Evolutionary conservation across 2,888 invertebrate genomes (phyloP).

Genomic region (Sussaba pulchella): DNA sequence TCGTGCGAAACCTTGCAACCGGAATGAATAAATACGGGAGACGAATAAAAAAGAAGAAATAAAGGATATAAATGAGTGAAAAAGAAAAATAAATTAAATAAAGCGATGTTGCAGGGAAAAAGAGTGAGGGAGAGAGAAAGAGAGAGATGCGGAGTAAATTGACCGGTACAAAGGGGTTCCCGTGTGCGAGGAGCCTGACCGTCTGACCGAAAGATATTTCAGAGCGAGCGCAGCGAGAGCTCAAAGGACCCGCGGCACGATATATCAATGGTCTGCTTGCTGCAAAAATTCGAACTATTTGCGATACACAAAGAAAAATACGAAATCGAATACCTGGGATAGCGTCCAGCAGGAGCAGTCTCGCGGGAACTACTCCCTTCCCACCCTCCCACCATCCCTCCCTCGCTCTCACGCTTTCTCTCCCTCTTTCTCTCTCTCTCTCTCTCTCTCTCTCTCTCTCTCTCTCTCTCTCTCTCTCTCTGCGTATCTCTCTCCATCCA

Average conservation of each 20-base stretch:
- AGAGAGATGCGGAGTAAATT: slow-evolving; percentile 80
- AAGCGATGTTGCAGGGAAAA: too few species aligned
- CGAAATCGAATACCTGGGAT: slow-evolving; percentile 84
- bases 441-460: slow-evolving; percentile 59
- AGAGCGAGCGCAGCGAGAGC: slow-evolving; percentile 75
- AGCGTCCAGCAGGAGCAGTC: slow-evolving; percentile 74
- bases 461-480: slow-evolving; percentile 55
- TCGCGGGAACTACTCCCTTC: slow-evolving; percentile 66
- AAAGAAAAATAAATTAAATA: slow-evolving; percentile 5
- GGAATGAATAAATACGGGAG: slow-evolving; percentile 21
- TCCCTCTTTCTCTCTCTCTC: slow-evolving; percentile 54
- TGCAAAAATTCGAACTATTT: slow-evolving; percentile 84
- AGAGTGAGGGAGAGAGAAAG: slow-evolving; percentile 71
- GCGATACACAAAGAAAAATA: slow-evolving; percentile 85
- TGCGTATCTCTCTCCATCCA: slow-evolving; percentile 46
- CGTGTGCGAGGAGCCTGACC: slow-evolving; percentile 69
- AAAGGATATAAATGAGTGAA: slow-evolving; percentile 5
- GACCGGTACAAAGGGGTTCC: slow-evolving; percentile 79
- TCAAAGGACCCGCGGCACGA: slow-evolving; percentile 84
- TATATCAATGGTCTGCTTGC: slow-evolving; percentile 84
- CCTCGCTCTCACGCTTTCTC: slow-evolving; percentile 52
- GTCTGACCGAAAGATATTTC: slow-evolving; percentile 83
- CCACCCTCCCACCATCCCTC: slow-evolving; percentile 50
- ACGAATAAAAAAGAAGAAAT: slow-evolving; percentile 3
- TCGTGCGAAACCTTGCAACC: background rate